Conservation (phyloP, 2,888 invertebrate genomes). For the Sinohyriopsis cumingii region DNA sequence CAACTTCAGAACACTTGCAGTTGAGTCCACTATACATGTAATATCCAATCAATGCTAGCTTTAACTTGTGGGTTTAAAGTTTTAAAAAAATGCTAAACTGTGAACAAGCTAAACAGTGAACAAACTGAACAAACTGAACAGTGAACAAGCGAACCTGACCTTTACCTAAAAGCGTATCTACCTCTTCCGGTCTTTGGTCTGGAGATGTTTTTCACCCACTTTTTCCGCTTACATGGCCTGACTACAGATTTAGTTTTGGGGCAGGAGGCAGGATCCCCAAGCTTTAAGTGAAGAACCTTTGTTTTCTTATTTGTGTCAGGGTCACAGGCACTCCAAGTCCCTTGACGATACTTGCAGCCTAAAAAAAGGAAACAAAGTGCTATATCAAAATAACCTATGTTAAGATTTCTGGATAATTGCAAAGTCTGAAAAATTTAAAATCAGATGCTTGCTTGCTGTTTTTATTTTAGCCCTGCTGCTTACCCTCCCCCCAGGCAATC, state of each 20-base stretch:
- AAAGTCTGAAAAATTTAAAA: no score
- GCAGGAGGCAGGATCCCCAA: conserved; percentile 21
- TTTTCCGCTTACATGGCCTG: conserved; percentile 20
- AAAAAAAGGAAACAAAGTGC: conserved; percentile 2
- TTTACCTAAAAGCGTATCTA: neutral
- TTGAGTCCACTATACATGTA: no score
- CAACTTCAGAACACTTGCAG: no score
- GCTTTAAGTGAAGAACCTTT: conserved; percentile 26
- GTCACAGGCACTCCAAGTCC: conserved; percentile 40
- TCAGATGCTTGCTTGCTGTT: no score
- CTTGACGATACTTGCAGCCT: conserved; percentile 37
- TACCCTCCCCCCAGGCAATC: no score
- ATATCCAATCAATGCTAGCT: no score
- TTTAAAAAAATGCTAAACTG: neutral
- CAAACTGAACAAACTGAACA: neutral
- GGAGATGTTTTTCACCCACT: neutral
- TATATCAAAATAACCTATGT: no score
- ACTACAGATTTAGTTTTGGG: conserved; percentile 15
- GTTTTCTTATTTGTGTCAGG: conserved; percentile 27
- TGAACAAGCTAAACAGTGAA: neutral
- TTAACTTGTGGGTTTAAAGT: no score
- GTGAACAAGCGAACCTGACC: neutral
- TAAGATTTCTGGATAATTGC: no score
- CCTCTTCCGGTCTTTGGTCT: conserved; percentile 17
- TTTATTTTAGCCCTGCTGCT: no score